These are phyloP conservation scores for Xestia ashworthii DNA, from an alignment of 2,888 invertebrate species.

Conservation along the genomic window DNA sequence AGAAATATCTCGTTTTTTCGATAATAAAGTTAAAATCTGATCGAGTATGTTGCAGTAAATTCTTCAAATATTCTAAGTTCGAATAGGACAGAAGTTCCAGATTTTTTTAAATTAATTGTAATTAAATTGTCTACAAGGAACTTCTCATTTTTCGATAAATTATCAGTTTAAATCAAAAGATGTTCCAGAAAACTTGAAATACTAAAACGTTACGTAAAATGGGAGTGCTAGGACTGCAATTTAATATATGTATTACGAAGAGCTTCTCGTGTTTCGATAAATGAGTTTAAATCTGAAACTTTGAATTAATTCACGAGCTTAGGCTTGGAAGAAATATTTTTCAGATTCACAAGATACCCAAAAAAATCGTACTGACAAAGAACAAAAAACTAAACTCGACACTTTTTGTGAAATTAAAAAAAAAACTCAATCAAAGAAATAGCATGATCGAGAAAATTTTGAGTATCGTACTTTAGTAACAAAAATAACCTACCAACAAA, in stretches of 20 bases:
- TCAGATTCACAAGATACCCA: too few relatives aligned
- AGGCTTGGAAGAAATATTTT: neutral
- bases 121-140: neutral
- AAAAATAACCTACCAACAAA: too few relatives aligned
- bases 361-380: neutral
- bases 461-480: too few relatives aligned
- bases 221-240: neutral
- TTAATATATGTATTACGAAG: neutral
- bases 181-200: neutral
- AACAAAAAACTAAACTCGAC: neutral
- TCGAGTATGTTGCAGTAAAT: too few relatives aligned
- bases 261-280: conserved; percentile 1
- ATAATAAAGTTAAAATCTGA: too few relatives aligned
- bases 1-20: too few relatives aligned
- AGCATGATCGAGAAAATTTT: neutral
- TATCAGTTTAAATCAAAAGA: neutral
- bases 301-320: neutral
- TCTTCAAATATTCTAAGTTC: too few relatives aligned
- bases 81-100: too few relatives aligned
- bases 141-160: neutral
- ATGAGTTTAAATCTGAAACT: neutral
- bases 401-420: neutral
- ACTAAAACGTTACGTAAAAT: neutral
- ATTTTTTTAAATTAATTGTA: too few relatives aligned
- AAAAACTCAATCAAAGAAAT: neutral